A percentile compares a stretch with the other conserved stretches of the same genome.
Conservation (phyloP, 1,140 invertebrate genomes). For the Drosophila oshimai region DNA sequence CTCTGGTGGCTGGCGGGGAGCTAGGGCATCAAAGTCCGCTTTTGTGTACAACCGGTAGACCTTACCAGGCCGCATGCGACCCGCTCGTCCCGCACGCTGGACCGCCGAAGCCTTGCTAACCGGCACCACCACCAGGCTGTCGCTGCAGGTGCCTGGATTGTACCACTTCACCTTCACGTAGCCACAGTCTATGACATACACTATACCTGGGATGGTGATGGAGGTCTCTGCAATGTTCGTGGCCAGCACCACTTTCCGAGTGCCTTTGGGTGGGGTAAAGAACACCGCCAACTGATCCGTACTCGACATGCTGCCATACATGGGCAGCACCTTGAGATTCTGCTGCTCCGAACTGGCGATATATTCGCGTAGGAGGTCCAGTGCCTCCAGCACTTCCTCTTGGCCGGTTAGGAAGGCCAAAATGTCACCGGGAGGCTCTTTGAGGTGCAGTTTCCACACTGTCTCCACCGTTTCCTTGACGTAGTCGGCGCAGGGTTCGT, state of each 20-base stretch:
- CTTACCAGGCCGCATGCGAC: conserved; percentile 92
- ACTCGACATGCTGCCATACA: conserved; percentile 95
- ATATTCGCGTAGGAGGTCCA: conserved; percentile 88
- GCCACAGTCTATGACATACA: conserved; percentile 97
- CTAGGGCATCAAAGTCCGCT: conserved; percentile 88
- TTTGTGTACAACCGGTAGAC: conserved; percentile 92
- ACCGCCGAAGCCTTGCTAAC: conserved; percentile 94
- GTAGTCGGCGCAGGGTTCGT: conserved; percentile 95
- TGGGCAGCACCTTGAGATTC: conserved; percentile 91
- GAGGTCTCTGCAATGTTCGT: conserved; percentile 99
- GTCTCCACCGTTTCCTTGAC: conserved; percentile 93
- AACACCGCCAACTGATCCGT: conserved; percentile 95
- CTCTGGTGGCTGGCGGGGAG: conserved; percentile 91
- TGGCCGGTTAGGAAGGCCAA: conserved; percentile 96
- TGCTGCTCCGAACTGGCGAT: conserved; percentile 84
- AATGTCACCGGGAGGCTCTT: conserved; percentile 93
- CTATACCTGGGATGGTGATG: conserved; percentile 92
- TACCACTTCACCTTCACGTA: conserved; percentile 98
- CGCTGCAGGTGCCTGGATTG: conserved; percentile 92
- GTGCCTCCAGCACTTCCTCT: conserved; percentile 93
- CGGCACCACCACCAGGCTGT: conserved; percentile 92
- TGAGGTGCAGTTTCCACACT: conserved; percentile 94
- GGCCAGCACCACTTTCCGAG: conserved; percentile 95
- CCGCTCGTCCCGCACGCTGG: conserved; percentile 96
- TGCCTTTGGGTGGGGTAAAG: conserved; percentile 88